Evolutionary conservation across 2,888 invertebrate species (phyloP).

Genomic region (Orthosia cruda): DNA sequence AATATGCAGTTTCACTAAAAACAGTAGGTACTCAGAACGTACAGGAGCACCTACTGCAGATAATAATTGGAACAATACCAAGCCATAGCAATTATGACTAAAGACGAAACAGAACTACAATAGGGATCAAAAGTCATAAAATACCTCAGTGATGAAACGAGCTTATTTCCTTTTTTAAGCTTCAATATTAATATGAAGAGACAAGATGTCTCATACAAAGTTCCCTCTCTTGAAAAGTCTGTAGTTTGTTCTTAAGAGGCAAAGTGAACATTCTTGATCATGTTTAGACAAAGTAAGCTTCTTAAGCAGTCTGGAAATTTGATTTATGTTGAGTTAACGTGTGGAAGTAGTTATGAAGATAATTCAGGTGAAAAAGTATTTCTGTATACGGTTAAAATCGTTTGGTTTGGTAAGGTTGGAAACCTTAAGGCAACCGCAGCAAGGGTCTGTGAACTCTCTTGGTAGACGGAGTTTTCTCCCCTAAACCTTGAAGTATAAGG

Average conservation of each 20-base stretch:
- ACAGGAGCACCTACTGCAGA: background rate
- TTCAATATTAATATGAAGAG: slow-evolving; percentile 4
- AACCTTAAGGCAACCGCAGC: background rate
- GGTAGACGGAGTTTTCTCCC: background rate
- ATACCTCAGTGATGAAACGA: background rate
- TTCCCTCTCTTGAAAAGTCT: slow-evolving; percentile 14
- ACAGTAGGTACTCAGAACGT: background rate
- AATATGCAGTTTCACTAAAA: background rate
- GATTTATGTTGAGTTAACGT: slow-evolving; percentile 30
- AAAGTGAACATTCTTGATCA: slow-evolving; percentile 40
- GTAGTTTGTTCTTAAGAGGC: slow-evolving; percentile 34
- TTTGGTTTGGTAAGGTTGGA: no score
- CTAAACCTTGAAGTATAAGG: background rate
- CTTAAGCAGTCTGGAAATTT: slow-evolving; percentile 38
- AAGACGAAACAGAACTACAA: background rate
- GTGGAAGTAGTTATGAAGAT: slow-evolving; percentile 14
- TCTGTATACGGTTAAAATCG: background rate
- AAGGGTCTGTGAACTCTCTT: background rate
- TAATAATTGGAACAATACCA: background rate
- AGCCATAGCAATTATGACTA: background rate
- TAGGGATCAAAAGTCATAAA: background rate
- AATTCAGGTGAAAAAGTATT: background rate
- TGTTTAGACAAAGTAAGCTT: slow-evolving; percentile 41
- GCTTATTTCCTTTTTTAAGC: slow-evolving; percentile 8
- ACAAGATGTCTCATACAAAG: slow-evolving; percentile 26